Evolutionary conservation across 2,797 vertebrate species (phyloP).

Genomic region (Martes flavigula): DNA sequence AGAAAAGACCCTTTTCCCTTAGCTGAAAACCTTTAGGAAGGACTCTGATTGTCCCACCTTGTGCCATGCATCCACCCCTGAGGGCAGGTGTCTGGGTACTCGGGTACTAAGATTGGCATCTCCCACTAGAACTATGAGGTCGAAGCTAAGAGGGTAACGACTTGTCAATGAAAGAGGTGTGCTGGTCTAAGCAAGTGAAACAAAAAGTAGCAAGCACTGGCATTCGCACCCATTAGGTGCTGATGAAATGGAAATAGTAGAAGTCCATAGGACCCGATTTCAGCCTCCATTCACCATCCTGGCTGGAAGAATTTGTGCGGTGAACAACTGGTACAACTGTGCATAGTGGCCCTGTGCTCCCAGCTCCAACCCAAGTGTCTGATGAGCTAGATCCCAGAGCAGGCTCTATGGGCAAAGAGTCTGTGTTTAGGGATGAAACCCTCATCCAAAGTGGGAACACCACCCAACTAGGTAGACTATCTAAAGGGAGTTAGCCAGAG

Average conservation of each 20-base stretch:
- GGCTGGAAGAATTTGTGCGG: not conserved
- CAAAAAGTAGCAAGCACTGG: not conserved
- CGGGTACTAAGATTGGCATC: not conserved
- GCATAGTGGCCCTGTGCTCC: not conserved
- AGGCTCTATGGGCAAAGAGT: not conserved
- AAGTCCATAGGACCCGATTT: not conserved
- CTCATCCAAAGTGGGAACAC: not conserved
- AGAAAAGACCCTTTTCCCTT: not conserved
- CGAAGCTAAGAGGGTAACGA: not conserved
- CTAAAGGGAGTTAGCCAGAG: not conserved
- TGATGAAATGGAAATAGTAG: not conserved
- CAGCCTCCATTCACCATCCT: not conserved
- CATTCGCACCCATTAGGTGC: not conserved
- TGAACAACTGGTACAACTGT: not conserved
- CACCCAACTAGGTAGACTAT: not conserved
- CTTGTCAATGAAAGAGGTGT: not conserved
- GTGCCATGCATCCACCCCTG: not conserved
- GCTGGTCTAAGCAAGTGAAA: not conserved
- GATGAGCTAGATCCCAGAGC: not conserved
- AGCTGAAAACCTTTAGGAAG: not conserved
- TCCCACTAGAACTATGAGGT: not conserved
- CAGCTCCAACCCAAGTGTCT: not conserved
- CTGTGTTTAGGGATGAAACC: not conserved
- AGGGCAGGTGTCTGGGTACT: not conserved
- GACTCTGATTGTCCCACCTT: not conserved